These are phyloP conservation scores for Drosophila biarmipes DNA, from an alignment of 1,140 invertebrate genomes.

Conservation along the genomic window DNA sequence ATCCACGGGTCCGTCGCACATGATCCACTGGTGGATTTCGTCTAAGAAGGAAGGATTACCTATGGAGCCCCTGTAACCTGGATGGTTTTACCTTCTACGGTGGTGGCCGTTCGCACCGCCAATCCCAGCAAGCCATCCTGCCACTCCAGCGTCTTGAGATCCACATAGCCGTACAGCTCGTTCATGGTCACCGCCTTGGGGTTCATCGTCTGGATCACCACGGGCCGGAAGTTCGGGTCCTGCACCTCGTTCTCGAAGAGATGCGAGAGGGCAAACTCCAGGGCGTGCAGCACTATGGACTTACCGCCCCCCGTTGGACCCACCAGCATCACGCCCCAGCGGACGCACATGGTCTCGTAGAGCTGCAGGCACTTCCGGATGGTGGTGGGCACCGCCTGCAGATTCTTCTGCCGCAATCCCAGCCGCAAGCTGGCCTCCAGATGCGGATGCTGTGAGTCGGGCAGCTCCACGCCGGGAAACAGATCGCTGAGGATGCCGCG, in stretches of 20 bases:
- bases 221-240: slow-evolving; percentile 87
- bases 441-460: slow-evolving; percentile 91
- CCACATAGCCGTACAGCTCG: slow-evolving; percentile 95
- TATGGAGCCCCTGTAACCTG: not conserved
- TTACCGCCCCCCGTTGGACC: slow-evolving; percentile 95
- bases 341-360: slow-evolving; percentile 96
- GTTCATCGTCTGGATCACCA: slow-evolving; percentile 91
- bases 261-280: slow-evolving; percentile 88
- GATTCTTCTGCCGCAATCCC: slow-evolving; percentile 85
- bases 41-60: slow-evolving; percentile 48
- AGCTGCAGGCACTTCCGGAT: slow-evolving; percentile 93
- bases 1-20: slow-evolving; percentile 96
- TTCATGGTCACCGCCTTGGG: slow-evolving; percentile 95
- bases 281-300: slow-evolving; percentile 88
- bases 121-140: slow-evolving; percentile 93
- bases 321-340: slow-evolving; percentile 97
- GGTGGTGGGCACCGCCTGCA: slow-evolving; percentile 88
- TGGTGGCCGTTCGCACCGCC: slow-evolving; percentile 89
- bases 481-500: slow-evolving; percentile 95
- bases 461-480: slow-evolving; percentile 93
- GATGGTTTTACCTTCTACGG: slow-evolving; percentile 84
- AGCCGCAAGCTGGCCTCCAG: slow-evolving; percentile 87
- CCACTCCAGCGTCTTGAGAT: slow-evolving; percentile 94
- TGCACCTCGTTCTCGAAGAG: slow-evolving; percentile 86
- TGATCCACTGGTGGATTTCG: slow-evolving; percentile 92